Evolutionary conservation across 2,113 vertebrate genomes (phyloP).

Genomic region (Oxyura jamaicensis): DNA sequence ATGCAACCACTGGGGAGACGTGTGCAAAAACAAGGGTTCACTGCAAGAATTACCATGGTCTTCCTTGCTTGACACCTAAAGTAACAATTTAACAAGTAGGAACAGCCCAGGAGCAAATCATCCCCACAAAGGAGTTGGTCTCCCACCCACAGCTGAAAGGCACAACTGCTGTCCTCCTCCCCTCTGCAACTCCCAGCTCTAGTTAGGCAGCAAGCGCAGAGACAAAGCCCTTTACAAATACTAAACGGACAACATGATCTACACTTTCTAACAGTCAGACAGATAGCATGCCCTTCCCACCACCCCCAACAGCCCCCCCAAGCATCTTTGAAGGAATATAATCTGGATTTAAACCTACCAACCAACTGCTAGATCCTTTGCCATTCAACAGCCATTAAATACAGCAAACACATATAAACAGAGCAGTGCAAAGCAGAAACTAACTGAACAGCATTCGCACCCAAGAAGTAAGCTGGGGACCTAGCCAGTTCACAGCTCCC

Average conservation of each 20-base stretch:
- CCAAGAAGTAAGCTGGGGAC: not conserved
- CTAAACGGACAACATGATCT: fast-evolving
- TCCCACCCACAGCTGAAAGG: fast-evolving
- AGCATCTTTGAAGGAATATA: not conserved
- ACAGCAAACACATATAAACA: fast-evolving
- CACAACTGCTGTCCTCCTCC: too few relatives aligned
- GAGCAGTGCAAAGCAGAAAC: not conserved
- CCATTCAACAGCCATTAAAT: not conserved
- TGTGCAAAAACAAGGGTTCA: not conserved
- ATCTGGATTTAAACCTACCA: not conserved
- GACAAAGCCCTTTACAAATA: not conserved
- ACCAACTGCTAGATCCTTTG: not conserved
- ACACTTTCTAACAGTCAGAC: not conserved
- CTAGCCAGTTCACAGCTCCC: not conserved
- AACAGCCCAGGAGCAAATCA: not conserved
- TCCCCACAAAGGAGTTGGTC: fast-evolving
- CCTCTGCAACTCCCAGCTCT: not conserved
- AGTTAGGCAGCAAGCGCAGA: fast-evolving
- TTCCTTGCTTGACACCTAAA: not conserved
- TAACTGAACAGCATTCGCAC: not conserved
- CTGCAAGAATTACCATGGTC: not conserved
- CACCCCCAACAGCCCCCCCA: too few relatives aligned
- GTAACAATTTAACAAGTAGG: not conserved
- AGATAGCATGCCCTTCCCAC: too few relatives aligned
- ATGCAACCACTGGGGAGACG: fast-evolving